A percentile compares a stretch with the other conserved stretches of the same genome.
phyloP scores from a whole-genome alignment of 2,113 vertebrate genomes.

The Strix aluco region DNA sequence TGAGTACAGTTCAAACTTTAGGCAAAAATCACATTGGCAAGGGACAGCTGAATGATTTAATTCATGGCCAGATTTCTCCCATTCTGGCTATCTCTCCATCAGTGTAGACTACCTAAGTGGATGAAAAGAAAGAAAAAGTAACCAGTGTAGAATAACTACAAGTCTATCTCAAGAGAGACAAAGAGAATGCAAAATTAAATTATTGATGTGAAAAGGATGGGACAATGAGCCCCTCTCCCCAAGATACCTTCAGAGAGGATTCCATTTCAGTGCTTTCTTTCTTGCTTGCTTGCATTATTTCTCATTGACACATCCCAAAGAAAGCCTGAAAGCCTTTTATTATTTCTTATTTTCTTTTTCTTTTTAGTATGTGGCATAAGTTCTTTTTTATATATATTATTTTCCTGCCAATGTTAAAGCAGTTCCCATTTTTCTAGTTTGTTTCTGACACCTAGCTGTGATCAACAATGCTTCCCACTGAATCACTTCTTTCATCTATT shows the following conservation, averaged over 20 bases:
- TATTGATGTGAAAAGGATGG: constrained; percentile 73
- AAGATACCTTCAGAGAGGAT: constrained; percentile 76
- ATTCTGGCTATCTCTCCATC: background rate
- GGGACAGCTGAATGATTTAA: background rate
- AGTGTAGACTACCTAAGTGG: constrained; percentile 14
- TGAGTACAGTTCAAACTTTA: constrained; percentile 40
- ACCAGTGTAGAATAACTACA: constrained; percentile 42
- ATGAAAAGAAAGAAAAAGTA: constrained; percentile 37
- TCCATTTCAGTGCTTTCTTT: constrained; percentile 75
- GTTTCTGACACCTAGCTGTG: constrained; percentile 77
- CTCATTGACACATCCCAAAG: constrained; percentile 55
- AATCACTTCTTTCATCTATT: constrained; percentile 75
- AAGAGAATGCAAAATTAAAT: constrained; percentile 81
- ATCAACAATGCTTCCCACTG: constrained; percentile 73
- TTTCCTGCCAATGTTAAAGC: constrained; percentile 71
- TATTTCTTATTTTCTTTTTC: constrained; percentile 76
- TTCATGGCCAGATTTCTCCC: background rate
- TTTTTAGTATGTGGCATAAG: constrained; percentile 67
- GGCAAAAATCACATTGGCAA: constrained; percentile 17
- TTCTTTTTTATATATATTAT: constrained; percentile 63
- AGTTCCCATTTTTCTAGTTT: constrained; percentile 75
- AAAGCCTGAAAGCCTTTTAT: constrained; percentile 75
- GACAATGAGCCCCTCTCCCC: constrained; percentile 70
- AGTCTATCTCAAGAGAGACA: constrained; percentile 67
- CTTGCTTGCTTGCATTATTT: constrained; percentile 69